These are phyloP conservation scores for Lineus longissimus DNA, from an alignment of 1,140 invertebrate genomes.

Conservation along the genomic window DNA sequence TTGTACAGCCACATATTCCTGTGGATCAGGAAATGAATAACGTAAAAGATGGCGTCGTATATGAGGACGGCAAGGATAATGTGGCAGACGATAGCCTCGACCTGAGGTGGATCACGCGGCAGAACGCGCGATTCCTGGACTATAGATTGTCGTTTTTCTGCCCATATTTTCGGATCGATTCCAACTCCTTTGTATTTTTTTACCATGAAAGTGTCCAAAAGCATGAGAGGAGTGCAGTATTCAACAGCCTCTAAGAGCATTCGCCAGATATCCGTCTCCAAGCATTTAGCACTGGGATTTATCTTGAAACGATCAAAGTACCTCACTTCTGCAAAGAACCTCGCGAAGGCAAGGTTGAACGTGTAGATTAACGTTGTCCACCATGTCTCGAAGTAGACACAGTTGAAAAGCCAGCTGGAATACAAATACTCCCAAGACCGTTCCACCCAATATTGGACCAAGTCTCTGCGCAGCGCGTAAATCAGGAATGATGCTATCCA, in stretches of 20 bases:
- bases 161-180: slow-evolving; percentile 27
- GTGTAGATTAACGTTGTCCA: slow-evolving; percentile 31
- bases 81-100: slow-evolving; percentile 26
- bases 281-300: slow-evolving; percentile 23
- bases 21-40: slow-evolving; percentile 34
- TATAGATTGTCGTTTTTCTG: slow-evolving; percentile 18
- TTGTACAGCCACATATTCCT: slow-evolving; percentile 36
- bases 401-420: slow-evolving; percentile 25
- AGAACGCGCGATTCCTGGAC: slow-evolving; percentile 37
- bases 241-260: slow-evolving; percentile 22
- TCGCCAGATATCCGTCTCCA: slow-evolving; percentile 14
- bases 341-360: slow-evolving; percentile 25
- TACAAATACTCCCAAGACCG: slow-evolving; percentile 16
- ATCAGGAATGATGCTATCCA: too few species aligned
- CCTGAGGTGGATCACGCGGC: slow-evolving; percentile 27
- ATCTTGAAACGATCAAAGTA: slow-evolving; percentile 33
- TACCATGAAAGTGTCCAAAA: slow-evolving; percentile 37
- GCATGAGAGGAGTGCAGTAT: slow-evolving; percentile 32
- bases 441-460: slow-evolving; percentile 20
- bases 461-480: too few species aligned
- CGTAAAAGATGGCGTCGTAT: slow-evolving; percentile 38
- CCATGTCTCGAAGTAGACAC: slow-evolving; percentile 41
- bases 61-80: slow-evolving; percentile 28
- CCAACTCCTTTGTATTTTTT: slow-evolving; percentile 37
- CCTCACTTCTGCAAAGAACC: slow-evolving; percentile 5